Evolutionary conservation across 2,113 vertebrate genomes (phyloP), one percentile per base, ranked within the genome.

Genomic region (Poeciliopsis retropinna): DNA sequence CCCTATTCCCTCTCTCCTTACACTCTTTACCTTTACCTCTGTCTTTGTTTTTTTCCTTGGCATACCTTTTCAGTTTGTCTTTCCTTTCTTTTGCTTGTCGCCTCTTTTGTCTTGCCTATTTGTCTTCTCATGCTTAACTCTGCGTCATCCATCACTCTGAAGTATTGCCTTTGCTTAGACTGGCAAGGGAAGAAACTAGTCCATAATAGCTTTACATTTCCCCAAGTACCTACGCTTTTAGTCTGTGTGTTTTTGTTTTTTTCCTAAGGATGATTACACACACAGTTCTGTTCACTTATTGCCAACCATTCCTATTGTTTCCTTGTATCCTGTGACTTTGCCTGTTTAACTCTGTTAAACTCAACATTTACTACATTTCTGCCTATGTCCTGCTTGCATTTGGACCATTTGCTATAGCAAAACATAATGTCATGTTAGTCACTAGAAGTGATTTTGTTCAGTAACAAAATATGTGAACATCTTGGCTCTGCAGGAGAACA

Each of bases 141-240:
- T 54, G 57, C 60, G 41, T 85, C 76, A 63, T 68, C 32, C 19
- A 75, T 82, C 72, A 61, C 78, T 44, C n/a, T 64, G 32, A 75
- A 25, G 54, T 10, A 39, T 54, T 63, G 29, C 27, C 28, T 32
- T 41, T 41, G 39, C 14, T 13, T 41, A 41, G 10, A 44, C 44
- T 76, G 39, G 75, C 37, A 60, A 37, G 32, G 31, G 57, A 39
- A 72, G 62, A 80, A 73, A 73, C 47, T 34, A 54, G 41, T 60
- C 73, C 6, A 60, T 82, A 54, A 78, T 70, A 68, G 60, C 71
- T 76, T 78, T 74, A 70, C n/a, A 44, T 22, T 66, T 51, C 67
- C 57, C 10, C 64, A 76, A 88, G 80, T 73, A 84, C 62, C 75
- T 19, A 69, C 72, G 62, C 63, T 17, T 83, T 72, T 41, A 57